Evolutionary conservation across 2,888 invertebrate genomes (phyloP).

Genomic region (Chaetoderma sp.): DNA sequence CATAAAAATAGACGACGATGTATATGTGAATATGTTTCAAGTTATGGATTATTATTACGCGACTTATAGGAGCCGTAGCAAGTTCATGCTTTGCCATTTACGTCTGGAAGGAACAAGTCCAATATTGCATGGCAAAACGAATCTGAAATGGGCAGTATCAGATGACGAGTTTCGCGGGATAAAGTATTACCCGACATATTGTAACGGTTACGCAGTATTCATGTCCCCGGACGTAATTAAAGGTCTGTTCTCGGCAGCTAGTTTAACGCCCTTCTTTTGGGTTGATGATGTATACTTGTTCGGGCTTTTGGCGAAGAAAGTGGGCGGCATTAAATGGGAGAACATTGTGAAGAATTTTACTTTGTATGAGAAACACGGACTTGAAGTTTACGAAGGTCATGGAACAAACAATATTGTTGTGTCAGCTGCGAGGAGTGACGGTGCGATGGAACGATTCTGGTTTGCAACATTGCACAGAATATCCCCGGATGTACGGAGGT

Average conservation of each 20-base stretch:
- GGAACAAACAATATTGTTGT: conserved; percentile 41
- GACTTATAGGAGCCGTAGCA: conserved; percentile 34
- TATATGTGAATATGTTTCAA: conserved; percentile 54
- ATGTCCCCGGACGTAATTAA: conserved; percentile 52
- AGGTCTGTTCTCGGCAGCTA: conserved; percentile 53
- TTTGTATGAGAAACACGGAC: conserved; percentile 73
- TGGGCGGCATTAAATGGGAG: conserved; percentile 45
- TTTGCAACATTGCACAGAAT: conserved; percentile 27
- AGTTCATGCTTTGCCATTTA: conserved; percentile 47
- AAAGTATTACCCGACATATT: conserved; percentile 59
- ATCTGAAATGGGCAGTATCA: conserved; percentile 51
- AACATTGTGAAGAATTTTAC: conserved; percentile 87
- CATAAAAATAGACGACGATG: conserved; percentile 57
- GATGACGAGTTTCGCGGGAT: conserved; percentile 49
- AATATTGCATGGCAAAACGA: conserved; percentile 38
- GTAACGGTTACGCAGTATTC: conserved; percentile 60
- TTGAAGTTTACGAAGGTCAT: conserved; percentile 39
- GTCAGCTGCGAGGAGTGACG: conserved; percentile 39
- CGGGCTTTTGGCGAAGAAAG: conserved; percentile 57
- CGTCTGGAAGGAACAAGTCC: conserved; percentile 45
- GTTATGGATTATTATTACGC: conserved; percentile 44
- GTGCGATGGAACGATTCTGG: conserved; percentile 47
- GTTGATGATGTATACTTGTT: conserved; percentile 66
- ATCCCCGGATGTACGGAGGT: neutral
- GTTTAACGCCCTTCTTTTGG: conserved; percentile 65